These are phyloP conservation scores for Samia ricini DNA, from an alignment of 1,140 invertebrate genomes.

Conservation along the genomic window DNA sequence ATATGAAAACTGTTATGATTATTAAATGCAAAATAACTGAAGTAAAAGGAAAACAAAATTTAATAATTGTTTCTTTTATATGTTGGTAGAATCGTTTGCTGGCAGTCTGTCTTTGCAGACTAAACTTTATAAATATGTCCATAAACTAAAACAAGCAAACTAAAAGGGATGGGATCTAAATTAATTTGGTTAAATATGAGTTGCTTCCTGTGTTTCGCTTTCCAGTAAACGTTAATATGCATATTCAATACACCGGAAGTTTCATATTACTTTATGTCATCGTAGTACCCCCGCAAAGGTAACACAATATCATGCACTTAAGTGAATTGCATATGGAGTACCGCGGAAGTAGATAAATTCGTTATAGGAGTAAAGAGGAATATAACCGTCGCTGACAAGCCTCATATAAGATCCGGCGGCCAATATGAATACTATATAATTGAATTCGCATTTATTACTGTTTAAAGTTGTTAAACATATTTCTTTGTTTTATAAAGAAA, in stretches of 20 bases:
- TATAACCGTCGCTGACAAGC: background rate
- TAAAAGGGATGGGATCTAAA: background rate
- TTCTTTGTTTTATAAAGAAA: no score
- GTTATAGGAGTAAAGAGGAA: background rate
- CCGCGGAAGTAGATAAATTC: background rate
- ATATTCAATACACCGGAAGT: background rate
- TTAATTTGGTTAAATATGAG: background rate
- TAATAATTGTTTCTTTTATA: no score
- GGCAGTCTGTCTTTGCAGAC: no score
- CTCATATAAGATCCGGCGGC: background rate
- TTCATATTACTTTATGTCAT: background rate
- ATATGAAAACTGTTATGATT: no score
- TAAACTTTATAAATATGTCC: no score
- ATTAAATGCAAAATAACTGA: no score
- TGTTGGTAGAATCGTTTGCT: no score
- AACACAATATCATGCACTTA: background rate
- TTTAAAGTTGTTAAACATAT: no score
- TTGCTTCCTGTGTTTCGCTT: background rate
- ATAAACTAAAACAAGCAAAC: no score
- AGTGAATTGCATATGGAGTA: background rate
- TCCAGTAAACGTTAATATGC: background rate
- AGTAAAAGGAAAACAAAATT: no score
- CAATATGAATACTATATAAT: background rate
- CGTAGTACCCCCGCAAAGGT: background rate
- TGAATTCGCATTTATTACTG: no score